These are phyloP conservation scores for Pheosia tremula DNA, from an alignment of 2,888 invertebrate genomes.

Conservation along the genomic window DNA sequence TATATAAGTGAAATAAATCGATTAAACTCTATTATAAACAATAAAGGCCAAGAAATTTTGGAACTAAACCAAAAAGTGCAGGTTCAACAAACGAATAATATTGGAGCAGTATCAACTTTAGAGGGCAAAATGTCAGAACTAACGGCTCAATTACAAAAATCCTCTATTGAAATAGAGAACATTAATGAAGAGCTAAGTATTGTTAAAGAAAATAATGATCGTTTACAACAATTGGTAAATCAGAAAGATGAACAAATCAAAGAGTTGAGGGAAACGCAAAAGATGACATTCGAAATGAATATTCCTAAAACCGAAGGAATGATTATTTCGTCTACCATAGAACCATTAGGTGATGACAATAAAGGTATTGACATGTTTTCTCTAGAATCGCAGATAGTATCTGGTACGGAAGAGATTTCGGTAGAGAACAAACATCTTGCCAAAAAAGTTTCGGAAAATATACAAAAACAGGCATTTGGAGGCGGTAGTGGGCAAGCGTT, in stretches of 20 bases:
- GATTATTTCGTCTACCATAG: conserved; percentile 77
- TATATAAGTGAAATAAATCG: conserved; percentile 84
- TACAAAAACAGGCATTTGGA: conserved; percentile 42
- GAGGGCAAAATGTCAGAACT: conserved; percentile 65
- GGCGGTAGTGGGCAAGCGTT: conserved; percentile 33
- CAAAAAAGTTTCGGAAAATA: conserved; percentile 49
- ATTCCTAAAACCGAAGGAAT: conserved; percentile 81
- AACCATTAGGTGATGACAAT: conserved; percentile 59
- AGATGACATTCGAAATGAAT: conserved; percentile 75
- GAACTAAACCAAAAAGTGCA: conserved; percentile 59
- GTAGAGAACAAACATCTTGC: conserved; percentile 38
- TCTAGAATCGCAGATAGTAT: conserved; percentile 75
- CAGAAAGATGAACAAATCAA: conserved; percentile 69
- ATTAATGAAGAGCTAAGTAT: conserved; percentile 45
- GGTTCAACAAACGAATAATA: conserved; percentile 51
- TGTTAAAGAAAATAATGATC: conserved; percentile 54
- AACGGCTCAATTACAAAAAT: conserved; percentile 52
- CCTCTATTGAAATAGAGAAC: conserved; percentile 44
- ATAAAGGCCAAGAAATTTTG: conserved; percentile 77
- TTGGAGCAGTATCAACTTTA: conserved; percentile 47
- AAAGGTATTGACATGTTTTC: conserved; percentile 54
- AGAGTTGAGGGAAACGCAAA: conserved; percentile 67
- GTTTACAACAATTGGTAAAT: conserved; percentile 49
- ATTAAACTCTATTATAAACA: conserved; percentile 76
- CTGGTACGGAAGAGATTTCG: conserved; percentile 41